Conservation (phyloP, 2,888 invertebrate species). For the Fragum sueziense region DNA sequence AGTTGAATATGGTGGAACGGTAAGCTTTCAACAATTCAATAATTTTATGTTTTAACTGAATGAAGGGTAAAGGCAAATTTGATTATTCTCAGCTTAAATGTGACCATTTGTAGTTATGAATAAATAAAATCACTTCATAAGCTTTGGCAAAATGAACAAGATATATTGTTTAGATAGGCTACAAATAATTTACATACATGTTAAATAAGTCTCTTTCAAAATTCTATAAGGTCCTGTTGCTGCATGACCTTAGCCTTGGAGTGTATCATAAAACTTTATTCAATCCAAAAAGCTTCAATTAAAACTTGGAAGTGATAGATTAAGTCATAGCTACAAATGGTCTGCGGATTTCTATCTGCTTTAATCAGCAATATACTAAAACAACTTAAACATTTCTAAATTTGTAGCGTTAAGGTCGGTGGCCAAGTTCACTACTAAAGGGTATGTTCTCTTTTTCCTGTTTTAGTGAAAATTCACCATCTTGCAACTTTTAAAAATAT, state of each 20-base stretch:
- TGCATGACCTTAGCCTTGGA: too few relatives aligned
- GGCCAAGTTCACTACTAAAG: constrained; percentile 59
- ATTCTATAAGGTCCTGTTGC: too few relatives aligned
- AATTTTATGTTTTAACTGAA: neutral
- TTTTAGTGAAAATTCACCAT: neutral
- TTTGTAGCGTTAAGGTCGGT: constrained; percentile 55
- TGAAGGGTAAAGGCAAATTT: constrained; percentile 9
- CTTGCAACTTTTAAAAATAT: too few relatives aligned
- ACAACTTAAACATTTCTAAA: constrained; percentile 18
- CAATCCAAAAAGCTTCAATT: too few relatives aligned
- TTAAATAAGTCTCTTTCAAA: too few relatives aligned
- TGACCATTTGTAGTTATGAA: neutral
- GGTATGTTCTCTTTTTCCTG: constrained; percentile 37
- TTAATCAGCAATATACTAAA: constrained; percentile 14
- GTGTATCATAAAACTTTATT: too few relatives aligned
- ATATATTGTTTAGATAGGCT: too few relatives aligned
- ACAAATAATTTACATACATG: too few relatives aligned
- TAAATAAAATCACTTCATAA: too few relatives aligned
- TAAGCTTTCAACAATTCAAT: constrained; percentile 21
- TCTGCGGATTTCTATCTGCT: neutral
- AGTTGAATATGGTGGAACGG: constrained; percentile 21
- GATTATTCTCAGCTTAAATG: neutral
- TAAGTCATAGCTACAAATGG: neutral
- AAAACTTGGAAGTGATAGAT: too few relatives aligned
- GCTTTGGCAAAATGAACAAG: too few relatives aligned